Conservation (phyloP, 2,888 invertebrate species). For the Diarsia mendica region DNA sequence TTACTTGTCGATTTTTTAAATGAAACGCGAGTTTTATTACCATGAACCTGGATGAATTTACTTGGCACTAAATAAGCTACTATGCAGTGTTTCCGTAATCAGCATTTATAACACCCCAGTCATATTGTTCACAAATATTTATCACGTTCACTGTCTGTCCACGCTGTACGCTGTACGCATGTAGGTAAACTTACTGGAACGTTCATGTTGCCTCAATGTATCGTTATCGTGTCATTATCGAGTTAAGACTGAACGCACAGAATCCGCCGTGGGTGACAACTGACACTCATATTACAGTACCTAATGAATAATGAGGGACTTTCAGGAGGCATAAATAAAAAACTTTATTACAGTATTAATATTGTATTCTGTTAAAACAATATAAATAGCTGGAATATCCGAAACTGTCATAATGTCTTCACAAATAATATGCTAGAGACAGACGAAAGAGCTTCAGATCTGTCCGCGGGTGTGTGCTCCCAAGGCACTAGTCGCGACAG, state of each 20-base stretch:
- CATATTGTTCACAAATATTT: slow-evolving; percentile 6
- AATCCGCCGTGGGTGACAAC: slow-evolving; percentile 1
- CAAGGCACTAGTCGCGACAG: slow-evolving; percentile 58
- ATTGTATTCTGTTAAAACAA: slow-evolving; percentile 65
- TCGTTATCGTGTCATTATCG: background rate
- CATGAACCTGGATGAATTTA: background rate
- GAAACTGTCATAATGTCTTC: slow-evolving; percentile 53
- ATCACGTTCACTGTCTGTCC: slow-evolving; percentile 5
- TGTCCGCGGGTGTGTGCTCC: slow-evolving; percentile 53
- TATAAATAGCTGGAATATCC: slow-evolving; percentile 62
- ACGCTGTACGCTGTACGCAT: background rate
- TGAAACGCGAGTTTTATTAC: background rate
- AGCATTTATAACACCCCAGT: slow-evolving; percentile 36
- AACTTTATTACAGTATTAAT: slow-evolving; percentile 59
- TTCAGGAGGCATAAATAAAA: slow-evolving; percentile 46
- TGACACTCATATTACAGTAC: background rate
- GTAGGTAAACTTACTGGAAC: slow-evolving; percentile 5
- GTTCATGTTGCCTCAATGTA: background rate
- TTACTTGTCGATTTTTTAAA: slow-evolving; percentile 3
- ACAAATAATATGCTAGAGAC: slow-evolving; percentile 60
- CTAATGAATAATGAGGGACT: background rate
- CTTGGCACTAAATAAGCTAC: slow-evolving; percentile 7
- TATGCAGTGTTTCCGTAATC: slow-evolving; percentile 18
- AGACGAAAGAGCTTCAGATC: slow-evolving; percentile 59
- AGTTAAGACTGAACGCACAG: slow-evolving; percentile 7